Base-by-base conservation (phyloP, 2,888 invertebrate genomes). In the Odontomyia ornata region DNA sequence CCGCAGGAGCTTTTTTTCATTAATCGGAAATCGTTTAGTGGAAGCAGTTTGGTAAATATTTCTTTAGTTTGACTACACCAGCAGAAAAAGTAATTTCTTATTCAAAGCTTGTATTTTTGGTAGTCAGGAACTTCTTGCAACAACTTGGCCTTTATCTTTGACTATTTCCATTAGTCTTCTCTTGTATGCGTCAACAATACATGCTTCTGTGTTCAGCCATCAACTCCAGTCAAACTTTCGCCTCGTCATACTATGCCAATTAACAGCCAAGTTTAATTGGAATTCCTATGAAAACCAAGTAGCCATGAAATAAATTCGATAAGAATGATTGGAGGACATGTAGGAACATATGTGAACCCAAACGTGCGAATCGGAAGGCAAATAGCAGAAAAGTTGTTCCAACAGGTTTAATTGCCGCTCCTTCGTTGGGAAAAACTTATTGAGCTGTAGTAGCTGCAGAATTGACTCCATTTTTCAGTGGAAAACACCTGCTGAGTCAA, bases 231-330 rank as follows among this genome's bases (percentile, higher is more conserved):
- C 36, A 13, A 69, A 69, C 69, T 47, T n/a, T 47, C 46, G 69
- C 69, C 46, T 27, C 25, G 69, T 69, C 69, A 69, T 69, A 69
- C 30, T 69, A 3, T 21, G 47, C 46, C 47, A 69, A 69, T 69
- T 69, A 69, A 46, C 21, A 23, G 11, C 4, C 60, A 25, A 25
- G 7, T 60, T 25, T 60, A 60, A 60, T 1, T 13, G 13, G 60
- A 60, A 60, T 25, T 25, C 25, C 60, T 11, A 23, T 7, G 21
- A 25, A 25, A 60, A 60, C 23, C 25, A 25, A 60, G 25, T 25
- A 25, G 25, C 60, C 23, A 18, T 60, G 21, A 60, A 60, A 60
- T 25, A 21, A 21, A 60, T 21, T 60, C 23, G 25, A 60, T 60
- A 23, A 11, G 60, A 25, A 60, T 15, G 13, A 5, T 60, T 60